Conservation (phyloP, 2,113 vertebrate genomes). For the Xerus inauris region DNA sequence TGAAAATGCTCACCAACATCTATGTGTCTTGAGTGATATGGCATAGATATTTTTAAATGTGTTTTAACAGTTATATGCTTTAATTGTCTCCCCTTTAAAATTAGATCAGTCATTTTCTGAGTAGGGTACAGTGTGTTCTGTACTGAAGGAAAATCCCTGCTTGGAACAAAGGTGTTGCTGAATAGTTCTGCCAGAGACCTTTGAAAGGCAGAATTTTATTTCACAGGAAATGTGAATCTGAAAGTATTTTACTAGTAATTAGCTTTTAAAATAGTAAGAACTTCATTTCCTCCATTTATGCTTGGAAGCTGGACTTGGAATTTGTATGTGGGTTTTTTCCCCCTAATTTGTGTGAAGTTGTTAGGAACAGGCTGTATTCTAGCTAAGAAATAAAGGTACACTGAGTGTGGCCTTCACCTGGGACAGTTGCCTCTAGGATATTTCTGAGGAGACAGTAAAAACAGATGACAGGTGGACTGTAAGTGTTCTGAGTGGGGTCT, state of each 20-base stretch:
- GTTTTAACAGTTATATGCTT: conserved; percentile 67
- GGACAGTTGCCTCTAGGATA: not conserved
- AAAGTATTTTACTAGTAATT: conserved; percentile 80
- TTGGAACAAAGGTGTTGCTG: conserved; percentile 73
- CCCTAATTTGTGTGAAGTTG: not conserved
- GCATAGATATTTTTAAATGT: conserved; percentile 66
- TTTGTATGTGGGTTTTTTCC: conserved; percentile 2
- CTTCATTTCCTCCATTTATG: conserved; percentile 63
- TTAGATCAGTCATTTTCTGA: conserved; percentile 70
- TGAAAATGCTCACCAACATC: not conserved
- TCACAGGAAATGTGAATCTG: conserved; percentile 77
- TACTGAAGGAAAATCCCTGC: conserved; percentile 60
- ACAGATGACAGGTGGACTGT: not conserved
- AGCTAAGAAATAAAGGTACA: conserved; percentile 1
- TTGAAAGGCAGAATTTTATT: conserved; percentile 79
- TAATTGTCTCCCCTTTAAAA: conserved; percentile 68
- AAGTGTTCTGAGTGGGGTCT: not conserved
- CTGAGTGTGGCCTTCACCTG: not conserved
- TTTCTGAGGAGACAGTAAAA: not conserved
- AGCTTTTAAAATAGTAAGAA: conserved; percentile 66
- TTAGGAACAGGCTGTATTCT: not conserved
- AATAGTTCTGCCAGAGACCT: conserved; percentile 59
- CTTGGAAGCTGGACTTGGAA: conserved; percentile 42
- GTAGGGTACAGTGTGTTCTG: conserved; percentile 71
- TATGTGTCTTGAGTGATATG: not conserved